Conservation (phyloP, 2,113 vertebrate genomes). For the Sebastes schlegelii region DNA sequence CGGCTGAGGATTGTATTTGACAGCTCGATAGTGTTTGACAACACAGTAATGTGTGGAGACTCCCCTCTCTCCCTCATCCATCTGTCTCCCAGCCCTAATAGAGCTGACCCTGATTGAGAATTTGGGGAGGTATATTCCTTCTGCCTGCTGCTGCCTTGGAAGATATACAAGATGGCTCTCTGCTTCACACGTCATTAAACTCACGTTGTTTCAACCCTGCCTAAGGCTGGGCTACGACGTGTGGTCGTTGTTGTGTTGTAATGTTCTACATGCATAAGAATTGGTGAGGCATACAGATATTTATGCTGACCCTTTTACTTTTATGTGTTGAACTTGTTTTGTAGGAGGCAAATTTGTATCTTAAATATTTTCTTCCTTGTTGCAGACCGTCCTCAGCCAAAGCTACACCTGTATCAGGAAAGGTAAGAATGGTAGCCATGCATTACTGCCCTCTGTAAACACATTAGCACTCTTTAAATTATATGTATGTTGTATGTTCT, state of each 20-base stretch:
- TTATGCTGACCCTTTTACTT: constrained; percentile 8
- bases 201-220: not conserved
- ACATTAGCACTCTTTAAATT: not conserved
- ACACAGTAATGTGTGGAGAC: not conserved
- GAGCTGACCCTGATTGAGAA: constrained; percentile 38
- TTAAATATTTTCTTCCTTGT: constrained; percentile 24
- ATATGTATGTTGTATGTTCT: not conserved
- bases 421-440: constrained; percentile 65
- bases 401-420: constrained; percentile 53
- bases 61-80: not conserved
- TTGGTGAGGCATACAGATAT: not conserved
- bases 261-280: constrained; percentile 7
- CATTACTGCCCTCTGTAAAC: not conserved
- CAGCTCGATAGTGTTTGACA: not conserved
- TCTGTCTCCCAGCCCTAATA: constrained; percentile 27
- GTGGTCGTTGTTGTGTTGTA: constrained; percentile 11
- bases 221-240: not conserved
- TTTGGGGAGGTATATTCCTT: constrained; percentile 24
- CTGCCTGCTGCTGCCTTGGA: constrained; percentile 21
- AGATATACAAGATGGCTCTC: constrained; percentile 35
- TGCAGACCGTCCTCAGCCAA: constrained; percentile 74
- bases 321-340: not conserved
- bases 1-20: not conserved
- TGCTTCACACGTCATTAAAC: constrained; percentile 31
- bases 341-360: not conserved